A percentile compares a stretch with the other conserved stretches of the same genome.
Evolutionary conservation across 2,113 vertebrate species (phyloP).

Genomic region (Ascaphus truei): DNA sequence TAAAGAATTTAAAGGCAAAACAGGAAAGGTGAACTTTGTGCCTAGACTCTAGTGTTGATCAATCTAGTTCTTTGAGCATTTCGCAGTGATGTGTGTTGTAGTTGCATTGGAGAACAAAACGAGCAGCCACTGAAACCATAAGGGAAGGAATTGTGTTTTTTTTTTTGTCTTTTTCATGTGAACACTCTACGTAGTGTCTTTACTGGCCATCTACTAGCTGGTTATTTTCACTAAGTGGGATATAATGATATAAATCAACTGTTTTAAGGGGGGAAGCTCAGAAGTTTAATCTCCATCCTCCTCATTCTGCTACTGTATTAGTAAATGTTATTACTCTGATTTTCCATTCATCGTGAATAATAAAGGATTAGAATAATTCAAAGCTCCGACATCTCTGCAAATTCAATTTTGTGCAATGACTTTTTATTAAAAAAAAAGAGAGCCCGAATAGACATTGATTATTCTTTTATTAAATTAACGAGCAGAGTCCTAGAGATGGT

Average conservation of each 20-base stretch:
- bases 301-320: background rate
- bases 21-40: too few species aligned
- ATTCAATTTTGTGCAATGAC: constrained; percentile 24
- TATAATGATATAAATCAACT: background rate
- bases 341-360: constrained; percentile 21
- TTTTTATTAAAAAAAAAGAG: constrained; percentile 16
- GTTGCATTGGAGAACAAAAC: too few species aligned
- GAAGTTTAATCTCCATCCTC: background rate
- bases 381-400: constrained; percentile 5
- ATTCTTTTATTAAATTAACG: constrained; percentile 22
- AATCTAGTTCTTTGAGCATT: too few species aligned
- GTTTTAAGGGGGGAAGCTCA: background rate
- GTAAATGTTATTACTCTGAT: constrained; percentile 30
- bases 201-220: too few species aligned
- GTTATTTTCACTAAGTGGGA: background rate
- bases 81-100: too few species aligned
- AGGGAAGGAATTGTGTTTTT: too few species aligned
- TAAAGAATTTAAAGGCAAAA: too few species aligned
- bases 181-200: too few species aligned
- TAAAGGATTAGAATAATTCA: constrained; percentile 26
- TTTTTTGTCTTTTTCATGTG: too few species aligned
- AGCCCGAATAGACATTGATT: constrained; percentile 19
- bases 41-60: too few species aligned
- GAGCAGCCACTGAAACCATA: too few species aligned
- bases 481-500: background rate